Percentiles rank a stretch among this genome's conserved stretches.
These are phyloP conservation scores for Rachycentron canadum DNA, from an alignment of 2,797 vertebrate genomes.

Conservation along the genomic window DNA sequence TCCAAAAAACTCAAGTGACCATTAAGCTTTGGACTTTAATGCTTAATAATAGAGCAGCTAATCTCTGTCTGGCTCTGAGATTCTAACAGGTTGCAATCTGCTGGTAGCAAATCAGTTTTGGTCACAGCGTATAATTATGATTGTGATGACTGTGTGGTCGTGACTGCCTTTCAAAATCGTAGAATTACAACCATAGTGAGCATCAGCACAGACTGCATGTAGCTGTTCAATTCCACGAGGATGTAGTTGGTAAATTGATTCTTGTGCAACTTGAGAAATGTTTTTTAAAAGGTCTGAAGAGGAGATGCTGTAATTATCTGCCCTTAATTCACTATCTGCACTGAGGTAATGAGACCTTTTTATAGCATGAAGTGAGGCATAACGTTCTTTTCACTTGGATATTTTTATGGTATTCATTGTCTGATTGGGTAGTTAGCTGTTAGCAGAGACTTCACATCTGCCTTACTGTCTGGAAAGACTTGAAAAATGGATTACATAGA, in stretches of 20 bases:
- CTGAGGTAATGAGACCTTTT: conserved; percentile 6
- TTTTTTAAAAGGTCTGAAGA: conserved; percentile 1
- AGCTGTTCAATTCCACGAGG: background rate
- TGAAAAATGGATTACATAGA: conserved; percentile 41
- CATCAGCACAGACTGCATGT: background rate
- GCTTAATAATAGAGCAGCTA: conserved; percentile 9
- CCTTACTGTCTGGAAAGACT: conserved; percentile 12
- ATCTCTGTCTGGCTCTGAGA: conserved; percentile 30
- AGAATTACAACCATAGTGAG: background rate
- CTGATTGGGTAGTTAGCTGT: conserved; percentile 16
- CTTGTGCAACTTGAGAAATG: conserved; percentile 5
- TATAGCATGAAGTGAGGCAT: background rate
- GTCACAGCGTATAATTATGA: conserved; percentile 23
- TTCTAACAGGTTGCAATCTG: conserved; percentile 19
- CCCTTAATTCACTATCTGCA: conserved; percentile 3
- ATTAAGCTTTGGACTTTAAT: background rate
- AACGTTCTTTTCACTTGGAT: background rate
- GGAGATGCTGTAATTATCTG: conserved; percentile 18
- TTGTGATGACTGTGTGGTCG: conserved; percentile 17
- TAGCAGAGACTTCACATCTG: conserved; percentile 19
- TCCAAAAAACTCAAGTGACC: background rate
- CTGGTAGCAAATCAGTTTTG: conserved; percentile 20
- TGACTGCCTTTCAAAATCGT: conserved; percentile 20
- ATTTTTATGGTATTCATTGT: background rate
- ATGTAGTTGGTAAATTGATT: background rate